Evolutionary conservation across 2,888 invertebrate genomes (phyloP), one percentile per base, ranked within the genome.

Genomic region (Diploptera punctata): DNA sequence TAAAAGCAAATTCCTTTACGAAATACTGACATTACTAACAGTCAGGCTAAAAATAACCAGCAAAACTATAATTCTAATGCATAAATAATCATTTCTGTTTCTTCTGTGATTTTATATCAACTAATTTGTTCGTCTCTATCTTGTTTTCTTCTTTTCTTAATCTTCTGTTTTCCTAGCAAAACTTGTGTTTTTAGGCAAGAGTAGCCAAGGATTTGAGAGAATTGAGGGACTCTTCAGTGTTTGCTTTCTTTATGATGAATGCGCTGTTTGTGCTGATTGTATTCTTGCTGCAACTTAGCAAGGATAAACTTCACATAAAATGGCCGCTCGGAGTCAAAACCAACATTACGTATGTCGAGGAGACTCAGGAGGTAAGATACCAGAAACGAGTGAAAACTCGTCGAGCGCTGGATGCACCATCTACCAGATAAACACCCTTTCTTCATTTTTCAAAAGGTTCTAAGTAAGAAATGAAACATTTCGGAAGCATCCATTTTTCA

Each of bases 211-310:
- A 87, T 19, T 82, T 91, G 72, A 85, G 85, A 76, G 88, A 88
- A 74, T 82, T 93, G 68, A 82, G 92, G 31, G 92, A 92, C 81
- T 88, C 89, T 81, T 86, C 87, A 72, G 88, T 90, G 3, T 88
- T 90, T 78, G 88, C 87, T 62, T 92, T 93, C 81, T 87, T 92
- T 76, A 92, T 93, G 91, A 82, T 92, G 49, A 93, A 93, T 81
- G 87, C 91, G 18, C 84, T 93, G 26, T 93, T 92, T 83, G 91
- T 93, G 16, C 84, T 93, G 52, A 88, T 92, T 71, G 89, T 93
- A 0, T 89, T 93, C 78, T 83, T 93, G 75, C 84, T 93, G 65
- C 93, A 93, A 80, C 81, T 92, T 71, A 90, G 92, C 79, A 91
- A 92, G 80, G 90, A 90, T 77, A 85, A 86, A 49, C 80, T 92